Evolutionary conservation across 2,113 vertebrate genomes (phyloP), one percentile per base, ranked within the genome.

Genomic region (Rhodinocichla rosea): DNA sequence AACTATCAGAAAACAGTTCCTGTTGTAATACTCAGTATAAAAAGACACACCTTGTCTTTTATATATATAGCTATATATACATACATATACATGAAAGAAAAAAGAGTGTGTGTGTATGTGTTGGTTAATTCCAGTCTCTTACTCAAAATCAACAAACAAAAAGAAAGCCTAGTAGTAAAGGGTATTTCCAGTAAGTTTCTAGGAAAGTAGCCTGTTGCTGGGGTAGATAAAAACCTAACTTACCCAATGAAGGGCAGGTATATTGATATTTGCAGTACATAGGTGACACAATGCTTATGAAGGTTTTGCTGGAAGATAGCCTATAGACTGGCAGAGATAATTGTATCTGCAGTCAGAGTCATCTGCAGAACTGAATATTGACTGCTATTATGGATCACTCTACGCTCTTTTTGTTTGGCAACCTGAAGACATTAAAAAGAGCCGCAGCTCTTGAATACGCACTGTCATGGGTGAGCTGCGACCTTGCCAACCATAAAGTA

Each of bases 151-250:
- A 57, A 27, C 24, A 60, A 69, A 52, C 7, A 45, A 56, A 49
- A 92, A 44, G 19, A 82, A 68, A 15, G 11, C 23, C 7, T 2
- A 81, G 37, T 22, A 74, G 32, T 67, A 75, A 59, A 78, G 12
- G 6, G 10, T 44, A 55, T 95, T 90, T 85, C 67, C 67, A 60
- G 18, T 28, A 87, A 53, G 18, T 76, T 92, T 92, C 44, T 71
- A 79, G 40, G 62, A 57, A 87, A 79, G 44, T 9, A 20, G 15
- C 19, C 15, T 55, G 6, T 50, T 69, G 24, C 21, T 77, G 17
- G 28, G 7, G 32, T 75, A 71, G 77, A 78, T 75, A 53, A 73
- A 92, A 74, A 40, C 14, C 68, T 64, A 37, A 69, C 15, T 75
- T 87, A 67, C 12, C 28, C 52, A 71, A 11, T 45, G 26, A 87